phyloP scores from a whole-genome alignment of 2,888 invertebrate species.

The Lepidonotus clava region DNA sequence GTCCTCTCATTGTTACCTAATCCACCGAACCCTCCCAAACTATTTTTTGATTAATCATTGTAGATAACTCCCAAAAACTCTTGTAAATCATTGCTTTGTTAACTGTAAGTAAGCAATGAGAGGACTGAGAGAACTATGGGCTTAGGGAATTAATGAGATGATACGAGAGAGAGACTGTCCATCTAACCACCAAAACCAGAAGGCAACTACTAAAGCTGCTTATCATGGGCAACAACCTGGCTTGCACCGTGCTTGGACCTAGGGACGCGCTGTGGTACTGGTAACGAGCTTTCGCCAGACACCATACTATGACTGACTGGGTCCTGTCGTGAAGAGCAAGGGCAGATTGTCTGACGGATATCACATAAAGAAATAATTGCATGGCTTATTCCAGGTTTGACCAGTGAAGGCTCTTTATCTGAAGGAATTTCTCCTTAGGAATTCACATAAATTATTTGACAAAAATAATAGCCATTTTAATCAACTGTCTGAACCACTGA shows the following conservation, averaged over 20 bases:
- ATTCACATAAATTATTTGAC: too few species aligned
- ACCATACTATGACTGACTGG: constrained; percentile 50
- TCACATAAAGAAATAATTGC: too few species aligned
- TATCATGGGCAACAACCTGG: constrained; percentile 21
- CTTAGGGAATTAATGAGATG: not conserved
- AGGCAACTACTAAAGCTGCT: not conserved
- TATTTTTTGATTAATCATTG: too few species aligned
- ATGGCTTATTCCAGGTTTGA: too few species aligned
- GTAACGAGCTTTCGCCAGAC: constrained; percentile 37
- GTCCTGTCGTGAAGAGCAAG: constrained; percentile 51
- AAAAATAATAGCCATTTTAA: too few species aligned
- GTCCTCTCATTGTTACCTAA: not conserved
- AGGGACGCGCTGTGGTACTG: constrained; percentile 11
- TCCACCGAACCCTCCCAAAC: too few species aligned
- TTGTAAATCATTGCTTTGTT: too few species aligned
- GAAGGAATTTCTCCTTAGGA: too few species aligned
- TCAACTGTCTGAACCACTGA: too few species aligned
- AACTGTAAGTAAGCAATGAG: not conserved
- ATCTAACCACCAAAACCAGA: not conserved
- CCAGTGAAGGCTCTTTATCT: too few species aligned
- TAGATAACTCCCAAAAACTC: too few species aligned
- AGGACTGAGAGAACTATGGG: not conserved
- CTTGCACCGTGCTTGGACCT: constrained; percentile 44
- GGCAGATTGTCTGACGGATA: too few species aligned
- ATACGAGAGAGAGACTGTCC: not conserved